Percentiles rank a stretch among this genome's conserved stretches.
Conservation (phyloP, 1,140 invertebrate species). For the Mya arenaria region DNA sequence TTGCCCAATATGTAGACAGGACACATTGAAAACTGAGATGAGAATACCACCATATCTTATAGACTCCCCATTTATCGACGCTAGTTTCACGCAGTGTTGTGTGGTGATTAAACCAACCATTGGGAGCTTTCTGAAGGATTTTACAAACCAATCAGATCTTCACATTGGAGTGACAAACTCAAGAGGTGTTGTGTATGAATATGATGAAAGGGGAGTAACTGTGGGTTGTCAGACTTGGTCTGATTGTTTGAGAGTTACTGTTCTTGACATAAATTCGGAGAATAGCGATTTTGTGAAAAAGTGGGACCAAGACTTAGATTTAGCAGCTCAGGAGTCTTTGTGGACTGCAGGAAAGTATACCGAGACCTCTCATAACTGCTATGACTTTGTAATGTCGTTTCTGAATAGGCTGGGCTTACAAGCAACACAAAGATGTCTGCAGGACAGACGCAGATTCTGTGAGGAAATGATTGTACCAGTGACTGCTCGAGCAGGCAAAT, state of each 20-base stretch:
- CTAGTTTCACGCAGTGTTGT: slow-evolving; percentile 1
- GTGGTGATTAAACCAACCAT: slow-evolving; percentile 48
- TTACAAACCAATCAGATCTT: slow-evolving; percentile 31
- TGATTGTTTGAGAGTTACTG: slow-evolving; percentile 21
- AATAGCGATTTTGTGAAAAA: neutral
- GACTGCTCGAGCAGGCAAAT: slow-evolving; percentile 31
- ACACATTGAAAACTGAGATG: slow-evolving; percentile 1
- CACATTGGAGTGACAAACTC: slow-evolving; percentile 49
- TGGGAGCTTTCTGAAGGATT: slow-evolving; percentile 35
- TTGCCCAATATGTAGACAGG: slow-evolving; percentile 23
- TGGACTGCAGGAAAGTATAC: slow-evolving; percentile 27
- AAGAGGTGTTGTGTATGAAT: slow-evolving; percentile 30
- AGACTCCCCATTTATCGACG: slow-evolving; percentile 24
- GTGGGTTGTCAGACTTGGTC: slow-evolving; percentile 11
- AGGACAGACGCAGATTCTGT: slow-evolving; percentile 37
- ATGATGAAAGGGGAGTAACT: slow-evolving; percentile 45
- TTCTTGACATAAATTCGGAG: neutral
- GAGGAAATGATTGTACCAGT: slow-evolving; percentile 24
- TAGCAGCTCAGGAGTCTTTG: neutral
- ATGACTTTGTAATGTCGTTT: slow-evolving; percentile 37
- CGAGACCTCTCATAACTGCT: slow-evolving; percentile 36
- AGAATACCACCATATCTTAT: slow-evolving; percentile 43
- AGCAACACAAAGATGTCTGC: neutral
- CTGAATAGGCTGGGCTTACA: neutral
- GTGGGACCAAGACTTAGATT: slow-evolving; percentile 2